Percentiles rank a stretch among this genome's conserved stretches.
Conservation (phyloP, 2,797 vertebrate species). For the Macroramphosus scolopax region DNA sequence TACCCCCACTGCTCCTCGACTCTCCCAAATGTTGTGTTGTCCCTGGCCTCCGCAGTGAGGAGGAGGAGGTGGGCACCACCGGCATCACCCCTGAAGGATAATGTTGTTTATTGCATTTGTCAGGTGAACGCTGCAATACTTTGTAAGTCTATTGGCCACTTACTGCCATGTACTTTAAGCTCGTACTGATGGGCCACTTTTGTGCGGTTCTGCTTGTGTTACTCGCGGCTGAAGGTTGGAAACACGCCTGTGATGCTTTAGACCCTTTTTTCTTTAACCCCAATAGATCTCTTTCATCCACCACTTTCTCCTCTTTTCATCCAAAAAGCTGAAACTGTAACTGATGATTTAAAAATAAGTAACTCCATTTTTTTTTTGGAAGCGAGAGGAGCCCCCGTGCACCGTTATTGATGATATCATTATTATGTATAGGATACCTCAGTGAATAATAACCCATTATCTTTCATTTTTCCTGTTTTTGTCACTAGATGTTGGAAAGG, state of each 20-base stretch:
- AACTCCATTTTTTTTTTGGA: slow-evolving; percentile 71
- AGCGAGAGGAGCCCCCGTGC: slow-evolving; percentile 62
- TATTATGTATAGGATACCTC: slow-evolving; percentile 81
- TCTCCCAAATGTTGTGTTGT: slow-evolving; percentile 44
- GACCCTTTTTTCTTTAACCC: slow-evolving; percentile 15
- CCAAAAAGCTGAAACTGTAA: slow-evolving; percentile 52
- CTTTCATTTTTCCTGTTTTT: slow-evolving; percentile 84
- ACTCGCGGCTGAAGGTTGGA: slow-evolving; percentile 67
- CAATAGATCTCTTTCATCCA: slow-evolving; percentile 15
- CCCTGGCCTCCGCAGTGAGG: slow-evolving; percentile 47
- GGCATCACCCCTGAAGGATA: slow-evolving; percentile 75
- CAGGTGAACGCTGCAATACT: slow-evolving; percentile 75
- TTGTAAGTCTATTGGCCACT: slow-evolving; percentile 81
- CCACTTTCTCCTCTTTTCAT: slow-evolving; percentile 32
- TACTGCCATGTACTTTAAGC: slow-evolving; percentile 74
- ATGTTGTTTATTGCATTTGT: slow-evolving; percentile 81
- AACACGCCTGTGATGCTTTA: slow-evolving; percentile 58
- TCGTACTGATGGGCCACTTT: slow-evolving; percentile 72
- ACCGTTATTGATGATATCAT: slow-evolving; percentile 83
- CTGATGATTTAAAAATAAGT: slow-evolving; percentile 77
- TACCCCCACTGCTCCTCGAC: slow-evolving; percentile 34
- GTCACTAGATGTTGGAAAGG: slow-evolving; percentile 82
- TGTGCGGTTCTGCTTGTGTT: slow-evolving; percentile 74
- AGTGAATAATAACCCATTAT: slow-evolving; percentile 83
- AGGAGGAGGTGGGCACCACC: slow-evolving; percentile 64